Evolutionary conservation across 1,140 invertebrate species (phyloP).

Genomic region (Medauroidea extradentata): DNA sequence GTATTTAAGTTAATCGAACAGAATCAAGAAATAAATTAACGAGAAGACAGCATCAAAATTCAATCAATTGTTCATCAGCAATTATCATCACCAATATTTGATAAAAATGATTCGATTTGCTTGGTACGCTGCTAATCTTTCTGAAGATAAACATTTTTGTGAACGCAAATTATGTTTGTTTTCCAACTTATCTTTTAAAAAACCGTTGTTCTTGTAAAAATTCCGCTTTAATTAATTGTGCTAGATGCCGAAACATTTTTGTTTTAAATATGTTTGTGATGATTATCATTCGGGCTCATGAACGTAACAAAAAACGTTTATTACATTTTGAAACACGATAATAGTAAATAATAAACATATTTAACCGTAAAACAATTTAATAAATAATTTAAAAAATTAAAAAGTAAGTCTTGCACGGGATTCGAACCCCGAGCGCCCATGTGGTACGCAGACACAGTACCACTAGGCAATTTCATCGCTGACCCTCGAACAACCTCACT

Average conservation of each 20-base stretch:
- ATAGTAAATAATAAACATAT: too few species aligned
- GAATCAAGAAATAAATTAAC: background rate
- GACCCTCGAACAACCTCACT: too few species aligned
- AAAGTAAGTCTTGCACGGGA: too few species aligned
- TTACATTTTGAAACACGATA: too few species aligned
- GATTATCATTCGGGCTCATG: conserved; percentile 18
- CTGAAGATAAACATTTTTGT: conserved; percentile 7
- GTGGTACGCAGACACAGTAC: too few species aligned
- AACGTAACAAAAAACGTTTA: too few species aligned
- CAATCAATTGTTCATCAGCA: conserved; percentile 16
- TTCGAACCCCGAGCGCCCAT: too few species aligned
- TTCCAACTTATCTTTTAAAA: conserved; percentile 3
- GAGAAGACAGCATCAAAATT: conserved; percentile 9
- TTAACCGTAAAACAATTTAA: too few species aligned
- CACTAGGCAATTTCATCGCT: too few species aligned
- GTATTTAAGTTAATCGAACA: background rate
- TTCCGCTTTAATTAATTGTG: conserved; percentile 13
- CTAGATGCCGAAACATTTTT: conserved; percentile 8
- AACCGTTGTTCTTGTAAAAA: conserved; percentile 10
- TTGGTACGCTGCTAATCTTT: conserved; percentile 12
- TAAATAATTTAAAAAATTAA: too few species aligned
- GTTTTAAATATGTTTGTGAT: conserved; percentile 16
- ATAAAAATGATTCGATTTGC: conserved; percentile 25
- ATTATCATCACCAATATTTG: conserved; percentile 10
- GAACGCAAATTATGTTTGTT: conserved; percentile 14